Conservation (phyloP, 2,888 invertebrate genomes). For the Drosophila maculinotata region DNA sequence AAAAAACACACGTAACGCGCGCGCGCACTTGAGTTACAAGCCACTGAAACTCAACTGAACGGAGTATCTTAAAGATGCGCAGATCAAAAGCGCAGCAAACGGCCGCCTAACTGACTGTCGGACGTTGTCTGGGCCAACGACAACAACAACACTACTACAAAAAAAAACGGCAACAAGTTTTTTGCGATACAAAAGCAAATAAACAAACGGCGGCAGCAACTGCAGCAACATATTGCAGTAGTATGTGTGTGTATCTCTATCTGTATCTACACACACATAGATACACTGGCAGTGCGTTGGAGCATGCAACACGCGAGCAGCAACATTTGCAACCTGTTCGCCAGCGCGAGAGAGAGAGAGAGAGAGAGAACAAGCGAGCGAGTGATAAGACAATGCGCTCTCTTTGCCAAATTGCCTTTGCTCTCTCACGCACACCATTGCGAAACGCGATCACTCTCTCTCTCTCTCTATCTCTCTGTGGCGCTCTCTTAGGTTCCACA, state of each 20-base stretch:
- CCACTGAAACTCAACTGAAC: conserved; percentile 81
- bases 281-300: conserved; percentile 29
- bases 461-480: conserved; percentile 21
- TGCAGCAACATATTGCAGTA: conserved; percentile 42
- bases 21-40: conserved; percentile 82
- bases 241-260: conserved; percentile 37
- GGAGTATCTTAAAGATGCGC: conserved; percentile 78
- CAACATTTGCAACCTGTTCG: conserved; percentile 55
- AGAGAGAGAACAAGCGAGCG: conserved; percentile 22
- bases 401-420: conserved; percentile 36
- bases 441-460: conserved; percentile 16
- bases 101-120: conserved; percentile 12
- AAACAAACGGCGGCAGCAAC: conserved; percentile 71
- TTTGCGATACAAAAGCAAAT: conserved; percentile 66
- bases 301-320: conserved; percentile 61
- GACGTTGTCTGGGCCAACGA: conserved; percentile 24
- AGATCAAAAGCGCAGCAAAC: conserved; percentile 58
- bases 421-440: conserved; percentile 15
- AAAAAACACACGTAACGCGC: conserved; percentile 65
- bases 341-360: conserved; percentile 21
- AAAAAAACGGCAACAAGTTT: conserved; percentile 67
- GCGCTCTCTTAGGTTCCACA: conserved; percentile 75
- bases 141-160: conserved; percentile 8
- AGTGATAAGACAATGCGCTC: conserved; percentile 30
- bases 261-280: conserved; percentile 33